A percentile compares a stretch with the other conserved stretches of the same genome.
Evolutionary conservation across 2,113 vertebrate species (phyloP).

Genomic region (Ceratotherium simum): DNA sequence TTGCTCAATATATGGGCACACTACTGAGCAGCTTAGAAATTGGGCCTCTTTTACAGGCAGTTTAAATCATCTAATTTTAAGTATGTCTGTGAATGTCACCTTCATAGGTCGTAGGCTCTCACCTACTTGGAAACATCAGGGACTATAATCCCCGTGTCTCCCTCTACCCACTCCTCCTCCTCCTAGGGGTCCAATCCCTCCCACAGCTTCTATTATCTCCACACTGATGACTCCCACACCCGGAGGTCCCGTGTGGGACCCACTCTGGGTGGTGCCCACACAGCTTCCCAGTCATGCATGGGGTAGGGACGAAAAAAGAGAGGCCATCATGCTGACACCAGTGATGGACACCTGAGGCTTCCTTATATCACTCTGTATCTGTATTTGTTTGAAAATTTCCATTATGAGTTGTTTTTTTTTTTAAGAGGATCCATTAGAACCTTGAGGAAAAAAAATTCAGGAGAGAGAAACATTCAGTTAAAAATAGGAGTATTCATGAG

Average conservation of each 20-base stretch:
- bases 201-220: not conserved
- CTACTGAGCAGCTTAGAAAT: not conserved
- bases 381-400: slow-evolving; percentile 43
- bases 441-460: slow-evolving; percentile 11
- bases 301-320: not conserved
- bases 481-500: slow-evolving; percentile 73
- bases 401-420: not conserved
- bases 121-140: not conserved
- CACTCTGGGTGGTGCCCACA: not conserved
- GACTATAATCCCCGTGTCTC: not conserved
- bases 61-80: slow-evolving; percentile 24
- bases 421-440: slow-evolving; percentile 28
- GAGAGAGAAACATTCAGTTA: slow-evolving; percentile 65
- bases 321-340: not conserved
- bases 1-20: slow-evolving; percentile 26
- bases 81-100: not conserved
- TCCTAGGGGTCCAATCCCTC: not conserved
- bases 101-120: not conserved
- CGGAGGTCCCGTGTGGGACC: not conserved
- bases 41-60: not conserved
- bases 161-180: not conserved
- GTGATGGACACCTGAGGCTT: not conserved
- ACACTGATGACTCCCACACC: no score
- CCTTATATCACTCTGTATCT: not conserved
- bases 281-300: not conserved